Evolutionary conservation across 92 coral and sea anemone genomes (phyloP).

Genomic region (Bergia puertoricense): DNA sequence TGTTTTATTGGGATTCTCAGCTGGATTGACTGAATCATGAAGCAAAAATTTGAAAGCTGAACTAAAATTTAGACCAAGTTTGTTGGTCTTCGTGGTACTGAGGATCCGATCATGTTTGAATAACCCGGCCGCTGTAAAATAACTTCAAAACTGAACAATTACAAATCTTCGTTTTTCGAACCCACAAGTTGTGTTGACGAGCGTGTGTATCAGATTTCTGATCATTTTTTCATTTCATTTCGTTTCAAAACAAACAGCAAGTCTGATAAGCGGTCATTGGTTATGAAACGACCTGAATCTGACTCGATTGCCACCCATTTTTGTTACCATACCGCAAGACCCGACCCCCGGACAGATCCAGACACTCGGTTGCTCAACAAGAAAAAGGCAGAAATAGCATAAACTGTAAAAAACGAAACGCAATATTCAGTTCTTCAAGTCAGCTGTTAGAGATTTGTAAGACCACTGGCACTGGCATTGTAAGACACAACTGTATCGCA

Average conservation of each 20-base stretch:
- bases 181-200: conserved; percentile 19
- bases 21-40: background rate
- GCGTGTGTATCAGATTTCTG: conserved; percentile 25
- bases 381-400: background rate
- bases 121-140: background rate
- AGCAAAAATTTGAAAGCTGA: background rate
- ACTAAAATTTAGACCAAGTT: too few relatives aligned
- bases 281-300: too few relatives aligned
- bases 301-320: background rate
- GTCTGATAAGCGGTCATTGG: background rate
- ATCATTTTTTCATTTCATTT: conserved; percentile 27
- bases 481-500: too few relatives aligned
- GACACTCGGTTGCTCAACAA: background rate
- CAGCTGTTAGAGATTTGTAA: too few relatives aligned
- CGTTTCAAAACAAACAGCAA: conserved; percentile 21
- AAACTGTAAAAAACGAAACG: too few relatives aligned
- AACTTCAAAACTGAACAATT: background rate
- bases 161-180: background rate
- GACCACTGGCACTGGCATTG: too few relatives aligned
- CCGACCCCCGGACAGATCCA: conserved; percentile 12
- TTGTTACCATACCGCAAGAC: background rate
- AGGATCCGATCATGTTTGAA: too few relatives aligned
- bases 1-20: background rate
- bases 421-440: too few relatives aligned
- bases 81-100: too few relatives aligned